Percentiles rank a stretch among this genome's conserved stretches.
Conservation (phyloP, 2,888 invertebrate species). For the Drosophila borborema region DNA sequence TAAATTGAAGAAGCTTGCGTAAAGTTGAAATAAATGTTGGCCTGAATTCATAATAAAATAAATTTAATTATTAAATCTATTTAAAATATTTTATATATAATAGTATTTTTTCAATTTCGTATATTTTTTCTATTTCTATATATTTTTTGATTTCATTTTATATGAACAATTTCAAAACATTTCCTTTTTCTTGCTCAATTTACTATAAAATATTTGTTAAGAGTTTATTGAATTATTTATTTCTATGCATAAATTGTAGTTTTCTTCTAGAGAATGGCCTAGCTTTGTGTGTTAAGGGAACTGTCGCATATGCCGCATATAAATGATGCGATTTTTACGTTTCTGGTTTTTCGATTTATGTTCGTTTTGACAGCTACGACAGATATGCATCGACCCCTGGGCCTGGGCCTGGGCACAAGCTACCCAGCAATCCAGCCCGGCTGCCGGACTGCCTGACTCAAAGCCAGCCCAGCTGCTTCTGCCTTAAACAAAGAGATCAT, state of each 20-base stretch:
- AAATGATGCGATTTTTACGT: slow-evolving; percentile 57
- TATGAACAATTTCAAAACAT: too few relatives aligned
- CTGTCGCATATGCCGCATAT: slow-evolving; percentile 73
- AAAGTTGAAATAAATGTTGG: neutral
- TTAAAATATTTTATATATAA: too few relatives aligned
- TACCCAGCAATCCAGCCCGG: slow-evolving; percentile 16
- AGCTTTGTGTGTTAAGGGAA: slow-evolving; percentile 23
- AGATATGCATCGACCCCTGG: slow-evolving; percentile 75
- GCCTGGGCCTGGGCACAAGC: slow-evolving; percentile 28
- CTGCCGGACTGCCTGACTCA: slow-evolving; percentile 19
- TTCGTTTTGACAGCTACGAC: slow-evolving; percentile 75
- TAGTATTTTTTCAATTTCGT: too few relatives aligned
- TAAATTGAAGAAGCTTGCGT: slow-evolving; percentile 6
- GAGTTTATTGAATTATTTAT: neutral
- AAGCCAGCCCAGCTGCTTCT: slow-evolving; percentile 34
- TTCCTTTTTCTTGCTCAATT: neutral
- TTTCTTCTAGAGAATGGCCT: slow-evolving; percentile 24
- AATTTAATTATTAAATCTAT: too few relatives aligned
- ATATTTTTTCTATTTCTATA: too few relatives aligned
- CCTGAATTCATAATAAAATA: neutral
- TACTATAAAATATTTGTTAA: neutral
- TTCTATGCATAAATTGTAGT: neutral
- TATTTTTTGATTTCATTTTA: too few relatives aligned
- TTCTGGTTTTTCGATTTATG: slow-evolving; percentile 41
- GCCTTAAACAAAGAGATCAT: slow-evolving; percentile 74